Evolutionary conservation across 2,888 invertebrate species (phyloP), one percentile per base, ranked within the genome.

Genomic region (Caradrina clavipalpis): DNA sequence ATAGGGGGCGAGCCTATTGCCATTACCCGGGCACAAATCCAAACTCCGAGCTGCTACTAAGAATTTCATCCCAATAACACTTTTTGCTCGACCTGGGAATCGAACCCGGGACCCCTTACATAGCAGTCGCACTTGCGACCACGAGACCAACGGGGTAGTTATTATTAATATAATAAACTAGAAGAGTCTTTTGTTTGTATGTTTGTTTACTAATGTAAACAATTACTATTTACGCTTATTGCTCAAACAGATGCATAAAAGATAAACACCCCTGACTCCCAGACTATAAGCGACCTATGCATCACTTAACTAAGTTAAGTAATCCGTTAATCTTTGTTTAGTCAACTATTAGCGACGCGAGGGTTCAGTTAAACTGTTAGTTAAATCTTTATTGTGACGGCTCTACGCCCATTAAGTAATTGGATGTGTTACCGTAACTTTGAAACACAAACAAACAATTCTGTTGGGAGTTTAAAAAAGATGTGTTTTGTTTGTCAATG

Each of bases 261-360:
- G 0, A 31, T 17, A 45, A 26, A 10, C 26, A 3, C 11, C 17
- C 5, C 63, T 26, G 22, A 2, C 80, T 83, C 83, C 59, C 26
- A 35, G 69, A 67, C 80, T 82, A 83, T 35, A 81, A 60, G 62
- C 63, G 80, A 81, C 78, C 76, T 81, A 81, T 81, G 83, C 84
- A 85, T 86, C 81, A 82, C 72, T 81, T 81, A 83, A 85, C 86
- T 81, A 81, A 87, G 82, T 87, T 77, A 75, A 83, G 69, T 82
- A 87, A 89, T 87, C 86, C 84, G 81, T 81, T 90, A 88, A 90
- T 87, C 88, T 87, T 86, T 87, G 88, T 87, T 87, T 86, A 86
- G 87, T 87, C 86, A 89, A 82, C 86, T 87, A 86, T 87, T 87
- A 88, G 80, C 86, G 78, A 85, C 74, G 83, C 76, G 82, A 70